phyloP scores from a whole-genome alignment of 2,888 invertebrate genomes.

The Plebejus argus region DNA sequence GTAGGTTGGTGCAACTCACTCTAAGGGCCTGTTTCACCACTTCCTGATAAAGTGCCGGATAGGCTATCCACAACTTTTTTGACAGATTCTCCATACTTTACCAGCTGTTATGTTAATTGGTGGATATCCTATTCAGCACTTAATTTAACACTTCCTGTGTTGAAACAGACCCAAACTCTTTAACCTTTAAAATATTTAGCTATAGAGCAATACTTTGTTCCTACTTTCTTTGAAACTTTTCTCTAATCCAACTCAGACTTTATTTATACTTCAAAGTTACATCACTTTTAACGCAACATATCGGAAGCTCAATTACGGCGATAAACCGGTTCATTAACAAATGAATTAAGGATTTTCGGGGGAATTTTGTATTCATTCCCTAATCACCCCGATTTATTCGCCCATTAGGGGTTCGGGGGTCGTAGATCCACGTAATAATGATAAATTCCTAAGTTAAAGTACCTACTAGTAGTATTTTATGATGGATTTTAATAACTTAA shows the following conservation, averaged over 20 bases:
- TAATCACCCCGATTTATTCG: constrained; percentile 25
- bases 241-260: not conserved
- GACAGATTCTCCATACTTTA: no score
- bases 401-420: constrained; percentile 12
- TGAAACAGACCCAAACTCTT: no score
- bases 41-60: no score
- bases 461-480: not conserved
- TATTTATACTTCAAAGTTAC: not conserved
- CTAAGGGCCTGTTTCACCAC: no score
- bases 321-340: constrained; percentile 23
- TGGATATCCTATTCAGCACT: no score
- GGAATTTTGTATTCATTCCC: constrained; percentile 26
- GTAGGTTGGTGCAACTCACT: no score
- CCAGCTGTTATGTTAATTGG: no score
- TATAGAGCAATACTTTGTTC: no score
- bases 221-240: no score
- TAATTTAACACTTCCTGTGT: no score
- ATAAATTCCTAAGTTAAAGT: constrained; percentile 6
- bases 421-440: constrained; percentile 5
- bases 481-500: not conserved
- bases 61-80: no score
- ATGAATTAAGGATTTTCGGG: constrained; percentile 23
- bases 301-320: not conserved
- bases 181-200: no score
- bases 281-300: not conserved